A percentile compares a stretch with the other conserved stretches of the same genome.
phyloP scores from a whole-genome alignment of 2,888 invertebrate genomes.

The Morpho deidamia region DNA sequence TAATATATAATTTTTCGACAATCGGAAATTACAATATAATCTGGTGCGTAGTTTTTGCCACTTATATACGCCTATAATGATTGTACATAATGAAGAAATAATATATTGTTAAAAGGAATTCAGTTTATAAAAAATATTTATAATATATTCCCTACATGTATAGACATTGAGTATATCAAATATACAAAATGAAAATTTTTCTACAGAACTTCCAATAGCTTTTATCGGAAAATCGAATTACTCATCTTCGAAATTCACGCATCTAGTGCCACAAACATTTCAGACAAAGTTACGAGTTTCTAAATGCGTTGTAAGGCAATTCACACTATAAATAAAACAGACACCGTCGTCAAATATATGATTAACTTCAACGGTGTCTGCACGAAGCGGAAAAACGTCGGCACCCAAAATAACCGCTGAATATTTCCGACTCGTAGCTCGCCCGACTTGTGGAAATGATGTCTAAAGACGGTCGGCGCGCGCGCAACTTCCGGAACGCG shows the following conservation, averaged over 20 bases:
- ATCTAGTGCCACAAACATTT: conserved; percentile 33
- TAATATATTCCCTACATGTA: too few species aligned
- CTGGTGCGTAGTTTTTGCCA: too few species aligned
- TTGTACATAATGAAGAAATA: too few species aligned
- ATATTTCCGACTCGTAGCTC: conserved; percentile 70
- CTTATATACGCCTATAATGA: too few species aligned
- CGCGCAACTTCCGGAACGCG: conserved; percentile 74
- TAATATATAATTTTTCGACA: too few species aligned
- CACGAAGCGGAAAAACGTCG: conserved; percentile 71
- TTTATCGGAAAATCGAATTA: conserved; percentile 14
- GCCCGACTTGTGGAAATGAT: conserved; percentile 64
- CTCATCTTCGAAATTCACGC: conserved; percentile 19
- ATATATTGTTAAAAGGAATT: too few species aligned
- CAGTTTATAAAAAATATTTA: too few species aligned
- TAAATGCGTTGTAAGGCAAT: conserved; percentile 51
- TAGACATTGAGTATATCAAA: background rate
- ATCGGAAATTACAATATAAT: too few species aligned
- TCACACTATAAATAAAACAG: conserved; percentile 60
- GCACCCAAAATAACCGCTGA: conserved; percentile 62
- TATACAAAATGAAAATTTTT: background rate
- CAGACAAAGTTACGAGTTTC: conserved; percentile 52
- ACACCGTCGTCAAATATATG: conserved; percentile 61
- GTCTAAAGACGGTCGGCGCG: conserved; percentile 70
- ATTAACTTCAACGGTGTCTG: conserved; percentile 68
- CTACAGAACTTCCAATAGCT: background rate